Conservation (phyloP, 1,140 invertebrate species). For the Paramacrobiotus metropolitanus region DNA sequence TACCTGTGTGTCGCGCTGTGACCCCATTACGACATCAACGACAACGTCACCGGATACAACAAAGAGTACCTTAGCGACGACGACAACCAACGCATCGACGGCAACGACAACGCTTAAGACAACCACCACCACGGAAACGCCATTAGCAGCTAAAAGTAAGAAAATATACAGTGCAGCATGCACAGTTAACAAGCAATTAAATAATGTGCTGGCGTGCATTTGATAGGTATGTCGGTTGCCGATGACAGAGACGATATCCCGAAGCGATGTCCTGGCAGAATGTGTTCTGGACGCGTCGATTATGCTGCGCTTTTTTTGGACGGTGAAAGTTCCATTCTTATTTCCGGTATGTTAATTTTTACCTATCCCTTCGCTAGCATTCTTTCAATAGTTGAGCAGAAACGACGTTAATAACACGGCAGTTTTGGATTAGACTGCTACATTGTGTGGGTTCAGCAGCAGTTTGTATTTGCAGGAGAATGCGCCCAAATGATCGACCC, state of each 20-base stretch:
- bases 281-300: no score
- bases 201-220: no score
- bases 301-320: not conserved
- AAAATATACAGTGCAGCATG: no score
- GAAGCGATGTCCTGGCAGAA: no score
- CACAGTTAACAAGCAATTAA: no score
- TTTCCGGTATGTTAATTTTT: conserved; percentile 1
- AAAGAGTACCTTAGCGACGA: not conserved
- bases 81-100: not conserved
- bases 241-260: no score
- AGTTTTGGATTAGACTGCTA: no score
- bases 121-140: not conserved
- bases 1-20: no score
- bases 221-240: no score
- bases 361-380: not conserved
- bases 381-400: no score
- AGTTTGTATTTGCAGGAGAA: not conserved
- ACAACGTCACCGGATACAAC: not conserved
- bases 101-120: not conserved
- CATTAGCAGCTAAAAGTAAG: no score
- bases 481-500: not conserved
- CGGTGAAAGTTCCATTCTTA: not conserved
- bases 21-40: not conserved
- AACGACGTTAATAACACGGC: no score
- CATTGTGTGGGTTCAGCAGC: not conserved